Conservation (phyloP, 30 jellyfish, hydroid and myxozoan species). For the Sanderia malayensis region DNA sequence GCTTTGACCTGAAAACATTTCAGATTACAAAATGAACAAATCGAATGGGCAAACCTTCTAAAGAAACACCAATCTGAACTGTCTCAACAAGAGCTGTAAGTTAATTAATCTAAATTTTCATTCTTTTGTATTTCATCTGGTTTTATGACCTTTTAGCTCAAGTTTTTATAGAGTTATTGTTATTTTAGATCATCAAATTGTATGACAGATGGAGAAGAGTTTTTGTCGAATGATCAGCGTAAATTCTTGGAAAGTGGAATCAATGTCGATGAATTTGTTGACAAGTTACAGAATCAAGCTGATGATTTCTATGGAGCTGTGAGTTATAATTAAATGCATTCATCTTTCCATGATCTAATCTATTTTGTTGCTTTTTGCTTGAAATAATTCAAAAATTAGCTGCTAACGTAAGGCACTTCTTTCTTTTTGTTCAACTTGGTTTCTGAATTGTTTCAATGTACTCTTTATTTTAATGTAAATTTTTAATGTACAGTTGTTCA, state of each 20-base stretch:
- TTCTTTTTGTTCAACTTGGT: no score
- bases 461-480: no score
- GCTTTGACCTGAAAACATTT: no score
- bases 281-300: slow-evolving; percentile 14
- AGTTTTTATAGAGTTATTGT: no score
- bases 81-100: not conserved
- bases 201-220: not conserved
- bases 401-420: no score
- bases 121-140: not conserved
- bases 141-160: no score
- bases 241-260: slow-evolving; percentile 14
- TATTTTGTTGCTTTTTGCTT: not conserved
- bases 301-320: slow-evolving; percentile 5
- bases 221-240: slow-evolving; percentile 31
- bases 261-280: slow-evolving; percentile 26
- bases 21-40: slow-evolving; percentile 2
- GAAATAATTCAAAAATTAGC: no score
- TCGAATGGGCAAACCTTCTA: slow-evolving; percentile 2
- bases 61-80: not conserved
- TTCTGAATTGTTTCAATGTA: not conserved
- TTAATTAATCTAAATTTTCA: not conserved
- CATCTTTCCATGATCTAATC: not conserved
- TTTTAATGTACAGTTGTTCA: not conserved
- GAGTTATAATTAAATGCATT: no score
- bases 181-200: not conserved